These are phyloP conservation scores for Eurystomus glaucurus DNA, from an alignment of 2,797 vertebrate species.

Conservation along the genomic window DNA sequence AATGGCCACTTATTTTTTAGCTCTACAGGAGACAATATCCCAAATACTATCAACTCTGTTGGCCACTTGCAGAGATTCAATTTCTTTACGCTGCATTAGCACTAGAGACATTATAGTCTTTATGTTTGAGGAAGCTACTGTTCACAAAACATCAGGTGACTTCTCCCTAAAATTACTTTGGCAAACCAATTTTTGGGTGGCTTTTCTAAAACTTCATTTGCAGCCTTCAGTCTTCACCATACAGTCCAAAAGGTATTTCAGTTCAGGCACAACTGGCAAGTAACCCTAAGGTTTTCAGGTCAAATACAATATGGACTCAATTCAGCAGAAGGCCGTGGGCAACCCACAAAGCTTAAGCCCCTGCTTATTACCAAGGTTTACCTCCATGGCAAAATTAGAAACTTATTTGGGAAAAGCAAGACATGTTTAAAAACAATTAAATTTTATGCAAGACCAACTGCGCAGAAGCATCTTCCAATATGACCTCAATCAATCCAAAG, in stretches of 20 bases:
- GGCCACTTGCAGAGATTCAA: rapidly evolving
- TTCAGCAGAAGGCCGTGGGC: not conserved
- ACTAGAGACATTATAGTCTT: not conserved
- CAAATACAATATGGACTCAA: not conserved
- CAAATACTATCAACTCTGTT: not conserved
- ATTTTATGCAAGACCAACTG: rapidly evolving
- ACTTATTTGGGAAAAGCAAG: rapidly evolving
- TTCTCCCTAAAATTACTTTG: rapidly evolving
- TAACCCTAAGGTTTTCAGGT: not conserved
- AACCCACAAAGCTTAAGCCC: not conserved
- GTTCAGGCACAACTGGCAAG: rapidly evolving
- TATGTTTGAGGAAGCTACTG: rapidly evolving
- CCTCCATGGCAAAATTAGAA: rapidly evolving
- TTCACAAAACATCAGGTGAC: not conserved
- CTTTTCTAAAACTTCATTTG: not conserved
- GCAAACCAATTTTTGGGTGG: rapidly evolving
- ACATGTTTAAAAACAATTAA: rapidly evolving
- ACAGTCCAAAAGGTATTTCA: not conserved
- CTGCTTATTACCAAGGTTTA: not conserved
- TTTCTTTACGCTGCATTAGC: not conserved
- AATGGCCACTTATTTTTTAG: rapidly evolving
- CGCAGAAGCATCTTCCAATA: rapidly evolving
- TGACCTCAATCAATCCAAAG: rapidly evolving
- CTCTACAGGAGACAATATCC: not conserved
- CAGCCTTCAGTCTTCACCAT: not conserved